Percentiles rank a stretch among this genome's conserved stretches.
These are phyloP conservation scores for Chouioia cunea DNA, from an alignment of 2,888 invertebrate species.

Conservation along the genomic window DNA sequence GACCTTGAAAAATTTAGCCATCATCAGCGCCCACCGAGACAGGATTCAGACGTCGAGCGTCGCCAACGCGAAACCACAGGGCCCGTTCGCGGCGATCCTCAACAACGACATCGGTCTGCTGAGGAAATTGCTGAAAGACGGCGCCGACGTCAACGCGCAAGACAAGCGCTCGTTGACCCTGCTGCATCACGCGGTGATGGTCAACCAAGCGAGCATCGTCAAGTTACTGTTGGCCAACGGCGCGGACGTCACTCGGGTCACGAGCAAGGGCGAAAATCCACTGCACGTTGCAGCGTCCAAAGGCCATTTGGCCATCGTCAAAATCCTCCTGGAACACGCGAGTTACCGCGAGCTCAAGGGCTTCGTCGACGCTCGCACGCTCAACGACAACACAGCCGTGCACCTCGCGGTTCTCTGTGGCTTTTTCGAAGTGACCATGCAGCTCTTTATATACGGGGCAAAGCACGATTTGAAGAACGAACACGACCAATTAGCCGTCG, in stretches of 20 bases:
- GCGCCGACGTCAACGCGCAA: conserved; percentile 1
- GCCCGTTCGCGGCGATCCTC: too few relatives aligned
- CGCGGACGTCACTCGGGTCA: conserved; percentile 44
- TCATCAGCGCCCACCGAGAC: too few relatives aligned
- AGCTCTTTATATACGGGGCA: conserved; percentile 49
- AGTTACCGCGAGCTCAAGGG: conserved; percentile 45
- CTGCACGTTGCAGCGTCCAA: conserved; percentile 50
- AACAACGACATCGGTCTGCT: too few relatives aligned
- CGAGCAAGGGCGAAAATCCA: conserved; percentile 50
- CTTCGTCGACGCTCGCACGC: conserved; percentile 48
- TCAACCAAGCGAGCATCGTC: conserved; percentile 41
- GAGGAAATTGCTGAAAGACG: background rate
- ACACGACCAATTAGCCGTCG: conserved; percentile 50
- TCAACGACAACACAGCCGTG: conserved; percentile 44
- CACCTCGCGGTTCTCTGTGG: conserved; percentile 51
- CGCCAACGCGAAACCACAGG: too few relatives aligned
- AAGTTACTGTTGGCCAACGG: conserved; percentile 43
- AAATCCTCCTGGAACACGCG: conserved; percentile 39
- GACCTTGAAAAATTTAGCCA: too few relatives aligned
- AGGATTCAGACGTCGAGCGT: too few relatives aligned
- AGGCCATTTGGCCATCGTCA: conserved; percentile 40
- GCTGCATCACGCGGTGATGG: conserved; percentile 49
- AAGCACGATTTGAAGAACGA: conserved; percentile 48
- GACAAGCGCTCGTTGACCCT: conserved; percentile 40
- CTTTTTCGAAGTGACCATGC: conserved; percentile 45